phyloP scores from a whole-genome alignment of 1,140 invertebrate genomes.

The Choristoneura fumiferana region DNA sequence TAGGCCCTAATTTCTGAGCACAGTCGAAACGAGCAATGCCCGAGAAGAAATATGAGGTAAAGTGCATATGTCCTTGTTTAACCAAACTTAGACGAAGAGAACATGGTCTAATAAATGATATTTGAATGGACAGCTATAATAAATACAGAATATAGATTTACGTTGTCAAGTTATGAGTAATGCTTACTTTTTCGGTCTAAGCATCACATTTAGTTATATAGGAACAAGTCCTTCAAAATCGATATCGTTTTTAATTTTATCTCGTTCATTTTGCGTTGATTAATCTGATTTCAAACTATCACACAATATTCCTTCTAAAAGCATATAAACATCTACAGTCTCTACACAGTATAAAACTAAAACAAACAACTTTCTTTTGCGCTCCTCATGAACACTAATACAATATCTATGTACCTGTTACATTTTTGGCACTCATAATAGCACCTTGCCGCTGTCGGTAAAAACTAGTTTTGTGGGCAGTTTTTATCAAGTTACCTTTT shows the following conservation, averaged over 20 bases:
- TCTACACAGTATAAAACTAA: slow-evolving; percentile 19
- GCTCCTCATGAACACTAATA: slow-evolving; percentile 25
- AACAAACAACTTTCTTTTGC: slow-evolving; percentile 20
- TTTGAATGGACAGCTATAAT: no score
- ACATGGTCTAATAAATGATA: no score
- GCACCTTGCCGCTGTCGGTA: slow-evolving; percentile 4
- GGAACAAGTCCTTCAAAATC: no score
- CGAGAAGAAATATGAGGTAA: no score
- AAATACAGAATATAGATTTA: no score
- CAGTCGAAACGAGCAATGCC: no score
- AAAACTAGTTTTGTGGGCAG: slow-evolving; percentile 1
- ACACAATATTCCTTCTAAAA: not conserved
- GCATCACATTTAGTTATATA: no score
- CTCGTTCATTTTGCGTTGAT: not conserved
- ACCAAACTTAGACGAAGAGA: no score
- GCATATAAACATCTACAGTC: slow-evolving; percentile 7
- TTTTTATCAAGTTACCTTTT: not conserved
- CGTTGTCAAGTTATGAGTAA: no score
- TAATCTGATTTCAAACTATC: not conserved
- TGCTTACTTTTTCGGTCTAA: no score
- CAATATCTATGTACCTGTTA: slow-evolving; percentile 23
- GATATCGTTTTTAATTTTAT: not conserved
- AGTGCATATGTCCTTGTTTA: no score
- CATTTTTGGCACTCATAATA: slow-evolving; percentile 30
- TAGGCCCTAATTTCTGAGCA: no score